These are phyloP conservation scores for Amphiura filiformis DNA, from an alignment of 35 echinoderm and acorn worm species.

Conservation along the genomic window DNA sequence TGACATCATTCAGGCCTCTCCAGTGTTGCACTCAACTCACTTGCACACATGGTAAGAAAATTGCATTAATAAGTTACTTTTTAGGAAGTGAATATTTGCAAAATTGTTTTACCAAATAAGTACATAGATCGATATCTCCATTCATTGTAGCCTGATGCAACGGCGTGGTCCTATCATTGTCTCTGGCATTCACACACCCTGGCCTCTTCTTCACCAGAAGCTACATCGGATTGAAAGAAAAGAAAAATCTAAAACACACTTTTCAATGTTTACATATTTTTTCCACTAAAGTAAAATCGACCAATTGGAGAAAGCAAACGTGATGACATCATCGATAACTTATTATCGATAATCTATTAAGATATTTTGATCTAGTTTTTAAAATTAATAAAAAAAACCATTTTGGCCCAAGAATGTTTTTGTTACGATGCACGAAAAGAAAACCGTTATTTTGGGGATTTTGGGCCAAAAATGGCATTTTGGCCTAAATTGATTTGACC, in stretches of 20 bases:
- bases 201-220: not conserved
- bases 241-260: not conserved
- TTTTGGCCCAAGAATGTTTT: too few species aligned
- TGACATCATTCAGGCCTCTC: too few species aligned
- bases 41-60: too few species aligned
- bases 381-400: not conserved
- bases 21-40: too few species aligned
- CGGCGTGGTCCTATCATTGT: constrained; percentile 22
- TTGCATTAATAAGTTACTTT: too few species aligned
- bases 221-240: not conserved
- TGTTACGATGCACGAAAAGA: too few species aligned
- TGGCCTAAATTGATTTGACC: too few species aligned
- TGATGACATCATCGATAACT: not conserved
- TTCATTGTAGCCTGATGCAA: not conserved
- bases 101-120: not conserved
- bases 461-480: too few species aligned
- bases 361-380: not conserved
- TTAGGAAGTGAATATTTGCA: too few species aligned
- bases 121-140: not conserved
- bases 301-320: not conserved
- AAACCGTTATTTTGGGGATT: too few species aligned
- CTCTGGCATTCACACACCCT: constrained; percentile 8
- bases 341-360: not conserved
- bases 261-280: not conserved
- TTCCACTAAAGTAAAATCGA: not conserved